Conservation (phyloP, 92 coral and sea anemone genomes). For the Hydrozoanthus gracilis region DNA sequence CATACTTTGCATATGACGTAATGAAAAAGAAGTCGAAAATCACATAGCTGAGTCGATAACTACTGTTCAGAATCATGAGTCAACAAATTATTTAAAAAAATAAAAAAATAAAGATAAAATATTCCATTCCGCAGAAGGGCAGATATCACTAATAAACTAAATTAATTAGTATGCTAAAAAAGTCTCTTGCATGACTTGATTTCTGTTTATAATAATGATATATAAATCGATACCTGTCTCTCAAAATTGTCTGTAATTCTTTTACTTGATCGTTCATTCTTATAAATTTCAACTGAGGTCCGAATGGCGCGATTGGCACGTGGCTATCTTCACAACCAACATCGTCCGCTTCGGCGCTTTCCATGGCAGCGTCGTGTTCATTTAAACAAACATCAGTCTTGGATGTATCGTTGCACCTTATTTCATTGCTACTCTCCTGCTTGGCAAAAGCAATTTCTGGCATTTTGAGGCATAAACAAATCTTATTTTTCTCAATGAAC, state of each 20-base stretch:
- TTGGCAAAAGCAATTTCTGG: constrained; percentile 27
- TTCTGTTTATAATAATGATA: not conserved
- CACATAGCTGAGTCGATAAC: too few relatives aligned
- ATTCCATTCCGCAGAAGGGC: too few relatives aligned
- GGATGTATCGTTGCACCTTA: not conserved
- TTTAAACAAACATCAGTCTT: constrained; percentile 4
- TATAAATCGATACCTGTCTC: constrained; percentile 74
- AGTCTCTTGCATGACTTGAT: not conserved
- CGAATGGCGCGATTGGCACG: constrained; percentile 59
- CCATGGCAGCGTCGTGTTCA: not conserved
- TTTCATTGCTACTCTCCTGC: constrained; percentile 35
- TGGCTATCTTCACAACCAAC: not conserved
- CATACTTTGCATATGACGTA: too few relatives aligned
- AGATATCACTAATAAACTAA: too few relatives aligned
- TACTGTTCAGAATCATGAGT: too few relatives aligned
- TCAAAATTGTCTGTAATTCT: constrained; percentile 90
- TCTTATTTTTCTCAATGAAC: not conserved
- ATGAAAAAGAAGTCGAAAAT: too few relatives aligned
- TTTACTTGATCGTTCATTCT: constrained; percentile 92
- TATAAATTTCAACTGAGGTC: constrained; percentile 82
- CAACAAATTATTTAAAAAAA: too few relatives aligned
- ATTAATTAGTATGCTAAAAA: not conserved
- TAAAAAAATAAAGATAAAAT: too few relatives aligned
- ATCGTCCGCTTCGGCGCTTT: not conserved
- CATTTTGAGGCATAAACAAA: constrained; percentile 7